Evolutionary conservation across 2,888 invertebrate genomes (phyloP).

Genomic region (Pinctada fucata): DNA sequence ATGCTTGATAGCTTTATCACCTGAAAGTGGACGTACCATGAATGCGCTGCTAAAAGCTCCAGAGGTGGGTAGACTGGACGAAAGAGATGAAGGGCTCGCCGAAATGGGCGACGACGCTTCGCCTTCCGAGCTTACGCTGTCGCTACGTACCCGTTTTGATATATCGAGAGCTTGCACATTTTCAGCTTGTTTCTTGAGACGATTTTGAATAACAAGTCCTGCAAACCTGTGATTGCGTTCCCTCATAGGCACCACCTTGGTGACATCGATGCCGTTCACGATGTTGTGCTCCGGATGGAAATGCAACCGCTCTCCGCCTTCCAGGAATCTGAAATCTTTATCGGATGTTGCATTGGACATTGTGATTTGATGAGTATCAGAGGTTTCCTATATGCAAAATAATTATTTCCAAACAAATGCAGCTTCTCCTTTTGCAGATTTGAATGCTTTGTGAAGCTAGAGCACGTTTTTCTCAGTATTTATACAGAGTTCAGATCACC

Average conservation of each 20-base stretch:
- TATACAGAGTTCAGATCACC: neutral
- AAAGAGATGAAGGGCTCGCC: conserved; percentile 5
- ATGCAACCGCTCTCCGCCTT: neutral
- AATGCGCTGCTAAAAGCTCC: neutral
- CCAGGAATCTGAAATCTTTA: too few species aligned
- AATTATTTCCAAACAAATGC: too few species aligned
- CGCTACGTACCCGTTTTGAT: conserved; percentile 4
- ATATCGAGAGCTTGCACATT: neutral
- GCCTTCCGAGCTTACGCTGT: conserved; percentile 19
- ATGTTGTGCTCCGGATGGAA: conserved; percentile 22
- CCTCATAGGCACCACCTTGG: neutral
- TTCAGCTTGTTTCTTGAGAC: neutral
- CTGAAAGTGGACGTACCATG: neutral
- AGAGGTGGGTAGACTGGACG: neutral
- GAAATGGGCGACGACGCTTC: conserved; percentile 8
- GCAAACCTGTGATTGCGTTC: neutral
- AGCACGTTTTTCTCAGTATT: neutral
- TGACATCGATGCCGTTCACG: conserved; percentile 21
- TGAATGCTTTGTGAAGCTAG: too few species aligned
- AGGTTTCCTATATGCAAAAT: too few species aligned
- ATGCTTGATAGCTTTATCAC: neutral
- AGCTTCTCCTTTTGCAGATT: too few species aligned
- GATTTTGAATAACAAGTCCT: neutral
- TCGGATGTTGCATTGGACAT: too few species aligned
- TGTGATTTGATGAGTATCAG: too few species aligned